A percentile compares a stretch with the other conserved stretches of the same genome.
Evolutionary conservation across 2,797 vertebrate species (phyloP).

Genomic region (Aulostomus chinensis): DNA sequence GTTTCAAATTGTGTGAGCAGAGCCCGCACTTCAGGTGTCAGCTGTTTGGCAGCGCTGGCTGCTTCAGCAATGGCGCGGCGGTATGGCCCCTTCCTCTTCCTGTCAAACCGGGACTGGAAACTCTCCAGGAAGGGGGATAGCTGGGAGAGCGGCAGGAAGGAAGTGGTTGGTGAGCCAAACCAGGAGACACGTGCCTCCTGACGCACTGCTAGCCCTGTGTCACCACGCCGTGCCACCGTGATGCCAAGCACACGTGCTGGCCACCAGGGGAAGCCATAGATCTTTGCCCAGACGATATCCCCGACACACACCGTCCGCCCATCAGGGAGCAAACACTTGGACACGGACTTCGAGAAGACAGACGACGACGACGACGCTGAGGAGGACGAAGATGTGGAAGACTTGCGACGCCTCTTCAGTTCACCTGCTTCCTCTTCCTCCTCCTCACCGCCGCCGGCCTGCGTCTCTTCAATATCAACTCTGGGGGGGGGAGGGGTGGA

Average conservation of each 20-base stretch:
- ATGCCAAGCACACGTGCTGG: slow-evolving; percentile 93
- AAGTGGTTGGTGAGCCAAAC: slow-evolving; percentile 98
- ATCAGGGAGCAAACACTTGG: slow-evolving; percentile 90
- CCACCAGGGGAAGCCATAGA: slow-evolving; percentile 99
- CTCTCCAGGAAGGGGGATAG: slow-evolving; percentile 97
- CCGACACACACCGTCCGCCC: slow-evolving; percentile 95
- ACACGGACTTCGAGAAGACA: slow-evolving; percentile 95
- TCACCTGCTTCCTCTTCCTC: slow-evolving; percentile 73
- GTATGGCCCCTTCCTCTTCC: slow-evolving; percentile 98
- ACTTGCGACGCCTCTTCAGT: slow-evolving; percentile 89
- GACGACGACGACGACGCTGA: slow-evolving; percentile 85
- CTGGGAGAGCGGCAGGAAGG: slow-evolving; percentile 92
- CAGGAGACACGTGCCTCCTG: slow-evolving; percentile 97
- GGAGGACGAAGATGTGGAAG: slow-evolving; percentile 60
- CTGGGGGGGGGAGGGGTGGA: slow-evolving; percentile 54
- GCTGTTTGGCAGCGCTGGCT: slow-evolving; percentile 94
- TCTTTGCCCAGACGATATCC: slow-evolving; percentile 99
- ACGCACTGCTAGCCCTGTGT: slow-evolving; percentile 89
- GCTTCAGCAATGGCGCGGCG: slow-evolving; percentile 97
- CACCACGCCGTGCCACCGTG: slow-evolving; percentile 91
- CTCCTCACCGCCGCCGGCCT: slow-evolving; percentile 30
- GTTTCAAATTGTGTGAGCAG: slow-evolving; percentile 98
- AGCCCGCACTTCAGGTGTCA: slow-evolving; percentile 95
- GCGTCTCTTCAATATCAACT: slow-evolving; percentile 17
- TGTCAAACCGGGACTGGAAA: slow-evolving; percentile 97